These are phyloP conservation scores for Rhizoglyphus robini DNA, from an alignment of 1,140 invertebrate species.

Conservation along the genomic window DNA sequence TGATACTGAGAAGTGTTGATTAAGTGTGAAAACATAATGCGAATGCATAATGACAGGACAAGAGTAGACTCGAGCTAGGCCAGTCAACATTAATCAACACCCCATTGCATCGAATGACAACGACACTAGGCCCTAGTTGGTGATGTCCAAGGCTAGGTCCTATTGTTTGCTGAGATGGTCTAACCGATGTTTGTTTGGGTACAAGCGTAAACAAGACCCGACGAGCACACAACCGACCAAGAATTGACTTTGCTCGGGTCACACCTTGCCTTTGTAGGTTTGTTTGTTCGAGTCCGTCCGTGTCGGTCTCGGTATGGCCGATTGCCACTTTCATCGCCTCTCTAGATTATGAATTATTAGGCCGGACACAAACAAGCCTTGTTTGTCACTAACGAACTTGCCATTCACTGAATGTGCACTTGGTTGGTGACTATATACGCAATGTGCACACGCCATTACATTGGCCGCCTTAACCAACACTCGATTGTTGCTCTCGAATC, in stretches of 20 bases:
- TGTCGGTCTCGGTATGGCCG: background rate
- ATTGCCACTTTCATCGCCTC: background rate
- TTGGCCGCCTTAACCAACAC: too few relatives aligned
- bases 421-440: too few relatives aligned
- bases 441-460: too few relatives aligned
- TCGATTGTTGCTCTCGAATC: background rate
- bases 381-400: background rate
- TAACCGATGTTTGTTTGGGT: background rate
- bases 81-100: constrained; percentile 5
- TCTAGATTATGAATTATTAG: constrained; percentile 2
- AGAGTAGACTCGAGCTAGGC: too few relatives aligned
- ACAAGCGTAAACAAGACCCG: background rate
- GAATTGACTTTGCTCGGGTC: background rate
- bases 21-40: constrained; percentile 12
- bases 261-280: constrained; percentile 2
- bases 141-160: constrained; percentile 4
- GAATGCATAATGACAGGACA: background rate
- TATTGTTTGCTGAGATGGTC: background rate
- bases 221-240: background rate
- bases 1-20: background rate
- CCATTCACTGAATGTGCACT: too few relatives aligned
- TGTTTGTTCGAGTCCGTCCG: background rate
- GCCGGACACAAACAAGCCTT: too few relatives aligned
- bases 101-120: background rate
- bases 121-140: background rate